Evolutionary conservation across 2,888 invertebrate species (phyloP), one percentile per base, ranked within the genome.

Genomic region (Cantharis lateralis): DNA sequence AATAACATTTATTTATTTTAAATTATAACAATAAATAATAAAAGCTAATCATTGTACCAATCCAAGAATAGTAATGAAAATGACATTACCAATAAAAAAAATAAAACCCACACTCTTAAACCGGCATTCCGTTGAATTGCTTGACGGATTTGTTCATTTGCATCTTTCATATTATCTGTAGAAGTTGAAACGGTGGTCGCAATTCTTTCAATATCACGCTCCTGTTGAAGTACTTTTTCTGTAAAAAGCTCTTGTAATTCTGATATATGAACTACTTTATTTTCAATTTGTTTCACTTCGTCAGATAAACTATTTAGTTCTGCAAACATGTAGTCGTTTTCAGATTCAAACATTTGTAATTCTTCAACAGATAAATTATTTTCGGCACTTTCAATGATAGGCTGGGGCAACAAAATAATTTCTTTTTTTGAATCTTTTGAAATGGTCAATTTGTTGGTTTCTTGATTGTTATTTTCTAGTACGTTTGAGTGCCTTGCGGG

Each of bases 81-180:
- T 62, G 98, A 97, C 93, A 98, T 95, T 62, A 99, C 97, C 82
- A 99, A 89, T 73, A 99, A 90, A 87, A 98, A 98, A 89, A 99
- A 99, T 26, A 99, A 89, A 74, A 98, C 93, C 92, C 96, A 98
- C 13, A 98, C 97, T 82, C 99, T 91, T 62, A 98, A 92, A 0
- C 98, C 97, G 1, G 99, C 99, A 88, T 98, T 98, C 80, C 98
- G 93, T 88, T 98, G 97, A 85, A 99, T 98, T 0, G 99, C 98
- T 89, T 98, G 96, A 81, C 98, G 91, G 72, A 99, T 96, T 89
- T 98, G 98, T 85, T 98, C 98, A 89, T 99, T 99, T 0, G 97
- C 99, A 88, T 96, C 96, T 85, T 95, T 95, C 15, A 99, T 95
- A 88, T 98, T 98, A 88, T 98, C 98, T 0, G 98, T 98, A 0